phyloP scores from a whole-genome alignment of 1,140 invertebrate genomes.

The Aphelenchoides fujianensis region DNA sequence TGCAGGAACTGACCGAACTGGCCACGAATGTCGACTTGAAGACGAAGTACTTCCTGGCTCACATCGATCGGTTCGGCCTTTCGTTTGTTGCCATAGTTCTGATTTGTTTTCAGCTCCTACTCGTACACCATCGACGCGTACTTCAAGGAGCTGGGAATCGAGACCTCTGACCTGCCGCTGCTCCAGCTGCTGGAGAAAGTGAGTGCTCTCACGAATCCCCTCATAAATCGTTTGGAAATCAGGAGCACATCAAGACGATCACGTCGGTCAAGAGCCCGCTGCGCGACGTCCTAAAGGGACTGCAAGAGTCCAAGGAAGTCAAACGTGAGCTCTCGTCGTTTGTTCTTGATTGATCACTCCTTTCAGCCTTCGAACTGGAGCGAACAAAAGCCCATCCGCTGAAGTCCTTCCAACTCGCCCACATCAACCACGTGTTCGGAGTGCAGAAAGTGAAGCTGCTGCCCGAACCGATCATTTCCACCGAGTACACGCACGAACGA shows the following conservation, averaged over 20 bases:
- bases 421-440: conserved; percentile 42
- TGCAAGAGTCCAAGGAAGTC: neutral
- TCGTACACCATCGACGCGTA: neutral
- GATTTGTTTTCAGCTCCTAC: conserved; percentile 7
- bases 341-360: neutral
- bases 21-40: neutral
- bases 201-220: neutral
- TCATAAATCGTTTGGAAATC: neutral
- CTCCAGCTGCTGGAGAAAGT: conserved; percentile 1
- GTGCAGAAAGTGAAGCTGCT: conserved; percentile 36
- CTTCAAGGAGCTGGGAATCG: conserved; percentile 8
- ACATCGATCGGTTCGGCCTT: conserved; percentile 17
- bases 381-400: conserved; percentile 33
- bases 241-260: neutral
- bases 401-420: conserved; percentile 37
- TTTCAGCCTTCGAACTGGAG: conserved; percentile 24
- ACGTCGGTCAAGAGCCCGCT: neutral
- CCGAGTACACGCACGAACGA: neutral
- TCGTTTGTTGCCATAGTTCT: too few species aligned
- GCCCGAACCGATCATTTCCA: conserved; percentile 31
- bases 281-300: neutral
- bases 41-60: conserved; percentile 17
- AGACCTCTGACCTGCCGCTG: neutral
- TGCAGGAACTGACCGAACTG: conserved; percentile 15
- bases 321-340: neutral